These are phyloP conservation scores for Ligdia adustata DNA, from an alignment of 2,888 invertebrate genomes.

Conservation along the genomic window DNA sequence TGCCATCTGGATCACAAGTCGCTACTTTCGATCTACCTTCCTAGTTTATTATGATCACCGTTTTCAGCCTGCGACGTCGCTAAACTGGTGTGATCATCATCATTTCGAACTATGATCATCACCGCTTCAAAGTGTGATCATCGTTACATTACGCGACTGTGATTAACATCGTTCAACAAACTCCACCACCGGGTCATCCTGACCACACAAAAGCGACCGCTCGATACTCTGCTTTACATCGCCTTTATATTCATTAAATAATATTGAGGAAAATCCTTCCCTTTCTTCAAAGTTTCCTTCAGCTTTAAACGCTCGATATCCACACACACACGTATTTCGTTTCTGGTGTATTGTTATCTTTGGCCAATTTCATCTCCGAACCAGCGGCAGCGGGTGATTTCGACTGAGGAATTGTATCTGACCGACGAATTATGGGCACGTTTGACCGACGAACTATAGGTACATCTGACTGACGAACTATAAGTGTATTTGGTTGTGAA, in stretches of 20 bases:
- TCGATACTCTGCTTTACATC: no score
- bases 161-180: background rate
- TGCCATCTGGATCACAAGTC: constrained; percentile 6
- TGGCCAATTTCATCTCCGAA: background rate
- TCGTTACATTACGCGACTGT: no score
- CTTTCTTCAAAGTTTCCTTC: no score
- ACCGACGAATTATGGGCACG: background rate
- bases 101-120: no score
- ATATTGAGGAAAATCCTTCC: no score
- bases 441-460: background rate
- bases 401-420: background rate
- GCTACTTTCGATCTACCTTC: background rate
- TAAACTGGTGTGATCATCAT: background rate
- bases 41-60: no score
- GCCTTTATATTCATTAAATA: no score
- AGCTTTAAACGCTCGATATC: constrained; percentile 32
- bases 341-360: background rate
- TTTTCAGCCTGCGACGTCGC: no score
- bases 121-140: no score
- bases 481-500: background rate
- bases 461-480: background rate
- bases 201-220: background rate
- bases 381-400: background rate
- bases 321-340: constrained; percentile 15
- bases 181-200: background rate